Evolutionary conservation across 2,888 invertebrate genomes (phyloP), one percentile per base, ranked within the genome.

Genomic region (Sthenelais limicola): DNA sequence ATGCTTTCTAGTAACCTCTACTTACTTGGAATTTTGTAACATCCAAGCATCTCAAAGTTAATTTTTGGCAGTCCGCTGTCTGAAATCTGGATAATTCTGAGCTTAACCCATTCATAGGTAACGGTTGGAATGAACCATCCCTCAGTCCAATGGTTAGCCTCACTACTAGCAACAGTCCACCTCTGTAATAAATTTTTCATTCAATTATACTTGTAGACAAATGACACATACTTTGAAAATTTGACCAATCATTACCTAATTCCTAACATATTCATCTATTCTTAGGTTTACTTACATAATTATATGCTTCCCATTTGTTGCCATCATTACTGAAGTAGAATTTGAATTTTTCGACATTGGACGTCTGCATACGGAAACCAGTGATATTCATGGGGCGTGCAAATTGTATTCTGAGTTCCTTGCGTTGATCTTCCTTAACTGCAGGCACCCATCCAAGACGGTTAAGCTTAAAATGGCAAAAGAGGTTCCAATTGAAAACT

Each of bases 251-350:
- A 49, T 21, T 9, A 49, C 49, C n/a, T 49, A 49, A 18, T n/a
- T n/a, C n/a, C n/a, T n/a, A n/a, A n/a, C n/a, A n/a, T n/a, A n/a
- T n/a, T n/a, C n/a, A n/a, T n/a, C n/a, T n/a, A n/a, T n/a, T n/a
- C n/a, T n/a, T n/a, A n/a, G n/a, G n/a, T 21, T 49, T 49, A 5
- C 62, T 62, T 38, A 62, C 62, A 3, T 3, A 35, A 38, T 35
- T 35, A 62, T 62, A 62, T 33, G 24, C 21, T 21, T 62, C 38
- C 62, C 62, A 62, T 1, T 24, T 62, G 26, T 62, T 18, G 7
- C 62, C 62, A 18, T 62, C 62, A 4, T 62, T 2, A 21, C 62
- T 62, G 62, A 62, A 62, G n/a, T 38, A 28, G 62, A 62, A 62
- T 26, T 62, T 62, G 62, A 62, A 62, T 24, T 38, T 35, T 9